Conservation (phyloP, 2,888 invertebrate genomes). For the Mesochorus sp. region DNA sequence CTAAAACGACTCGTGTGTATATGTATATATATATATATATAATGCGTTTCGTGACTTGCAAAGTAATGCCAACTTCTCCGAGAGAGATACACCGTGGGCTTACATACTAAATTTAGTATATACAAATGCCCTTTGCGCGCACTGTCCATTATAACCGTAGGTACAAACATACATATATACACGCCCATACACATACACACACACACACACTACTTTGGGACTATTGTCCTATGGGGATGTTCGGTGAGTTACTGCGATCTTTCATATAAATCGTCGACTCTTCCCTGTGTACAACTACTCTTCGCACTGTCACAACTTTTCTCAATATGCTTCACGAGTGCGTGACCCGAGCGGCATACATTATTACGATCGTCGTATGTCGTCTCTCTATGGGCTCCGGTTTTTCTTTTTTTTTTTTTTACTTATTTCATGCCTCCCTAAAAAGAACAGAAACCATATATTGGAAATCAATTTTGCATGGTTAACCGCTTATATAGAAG, state of each 20-base stretch:
- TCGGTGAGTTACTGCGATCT: conserved; percentile 31
- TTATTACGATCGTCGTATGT: conserved; percentile 38
- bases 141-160: conserved; percentile 40
- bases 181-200: no score
- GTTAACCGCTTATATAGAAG: conserved; percentile 50
- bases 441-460: conserved; percentile 49
- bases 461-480: conserved; percentile 66
- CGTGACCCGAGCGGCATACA: conserved; percentile 41
- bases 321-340: conserved; percentile 59
- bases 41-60: conserved; percentile 59
- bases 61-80: conserved; percentile 46
- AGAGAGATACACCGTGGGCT: not conserved
- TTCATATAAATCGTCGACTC: conserved; percentile 58
- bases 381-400: no score
- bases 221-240: conserved; percentile 47
- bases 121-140: conserved; percentile 25
- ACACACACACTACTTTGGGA: conserved; percentile 15
- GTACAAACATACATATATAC: not conserved
- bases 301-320: conserved; percentile 43
- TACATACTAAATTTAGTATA: not conserved
- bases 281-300: conserved; percentile 14
- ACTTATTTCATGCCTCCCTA: conserved; percentile 34
- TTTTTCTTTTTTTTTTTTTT: conserved; percentile 42
- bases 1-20: not conserved
- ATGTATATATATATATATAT: no score